Conservation (phyloP, 2,797 vertebrate genomes). For the Cyclopterus lumpus region DNA sequence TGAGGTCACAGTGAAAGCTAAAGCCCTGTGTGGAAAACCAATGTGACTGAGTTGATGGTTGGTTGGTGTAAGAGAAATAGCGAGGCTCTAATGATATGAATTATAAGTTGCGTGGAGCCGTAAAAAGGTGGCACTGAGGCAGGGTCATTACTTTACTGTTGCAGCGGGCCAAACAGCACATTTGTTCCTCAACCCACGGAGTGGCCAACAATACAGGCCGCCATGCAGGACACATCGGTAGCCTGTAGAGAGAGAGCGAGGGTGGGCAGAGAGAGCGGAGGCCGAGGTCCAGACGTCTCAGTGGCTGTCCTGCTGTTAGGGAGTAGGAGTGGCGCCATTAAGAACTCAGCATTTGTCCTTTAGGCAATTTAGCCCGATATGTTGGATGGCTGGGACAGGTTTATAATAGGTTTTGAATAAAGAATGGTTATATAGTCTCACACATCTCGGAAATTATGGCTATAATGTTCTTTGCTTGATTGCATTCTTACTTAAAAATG, state of each 20-base stretch:
- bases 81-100: slow-evolving; percentile 38
- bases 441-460: background rate
- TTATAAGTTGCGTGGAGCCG: slow-evolving; percentile 41
- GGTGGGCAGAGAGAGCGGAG: slow-evolving; percentile 31
- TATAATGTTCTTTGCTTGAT: slow-evolving; percentile 4
- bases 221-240: slow-evolving; percentile 29
- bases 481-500: slow-evolving; percentile 19
- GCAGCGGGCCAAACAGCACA: slow-evolving; percentile 41
- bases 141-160: slow-evolving; percentile 53
- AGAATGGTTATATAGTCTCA: slow-evolving; percentile 7
- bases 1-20: slow-evolving; percentile 9
- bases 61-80: slow-evolving; percentile 20
- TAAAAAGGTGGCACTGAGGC: slow-evolving; percentile 30
- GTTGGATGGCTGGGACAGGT: slow-evolving; percentile 11
- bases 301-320: slow-evolving; percentile 28
- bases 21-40: background rate
- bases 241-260: slow-evolving; percentile 39
- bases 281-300: slow-evolving; percentile 25
- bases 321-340: slow-evolving; percentile 16
- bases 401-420: slow-evolving; percentile 24
- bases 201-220: slow-evolving; percentile 27
- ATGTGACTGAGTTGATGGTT: background rate
- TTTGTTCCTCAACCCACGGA: slow-evolving; percentile 57
- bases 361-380: background rate
- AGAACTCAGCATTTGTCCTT: slow-evolving; percentile 30